Evolutionary conservation across 2,888 invertebrate species (phyloP), one percentile per base, ranked within the genome.

Genomic region (Sphinx pinastri): DNA sequence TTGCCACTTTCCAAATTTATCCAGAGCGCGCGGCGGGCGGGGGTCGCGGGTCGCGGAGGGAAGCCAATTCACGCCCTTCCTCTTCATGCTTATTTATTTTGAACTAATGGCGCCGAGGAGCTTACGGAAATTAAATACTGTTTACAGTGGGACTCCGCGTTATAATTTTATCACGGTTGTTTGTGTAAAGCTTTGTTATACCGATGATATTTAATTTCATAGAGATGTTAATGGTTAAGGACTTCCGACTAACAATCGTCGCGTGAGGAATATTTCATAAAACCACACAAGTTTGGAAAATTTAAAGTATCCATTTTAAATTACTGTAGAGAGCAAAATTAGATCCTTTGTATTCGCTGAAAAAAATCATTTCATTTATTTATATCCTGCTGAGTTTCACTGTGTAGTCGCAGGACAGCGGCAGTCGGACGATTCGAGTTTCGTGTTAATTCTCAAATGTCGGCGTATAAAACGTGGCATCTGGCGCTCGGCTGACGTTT

Each of bases 1-100:
- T 90, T 89, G 87, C 87, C 88, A 88, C 89, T 91, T 88, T 87
- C 88, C 88, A 87, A 91, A 91, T 89, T 89, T 89, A 91, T 89
- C 88, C 86, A 81, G 79, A 74, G 81, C 78, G 74, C 75, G 76
- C 75, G 79, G 72, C 66, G 71, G 70, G 68, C 38, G 71, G 71
- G 57, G 71, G 70, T 66, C 68, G 70, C 49, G 59, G 69, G 72
- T 63, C 51, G 8, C 52, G 31, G 67, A 74, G 82, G 84, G 81
- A 79, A 8, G 86, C 84, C 81, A 79, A 84, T 87, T 84, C 86
- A 84, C 88, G 84, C 88, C 88, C 89, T 86, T 81, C 83, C 84
- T 81, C 81, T 85, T 79, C 80, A 75, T 77, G 82, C 85, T 85
- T 89, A 89, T 91, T 92, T 92, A 91, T 92, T 90, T 90, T 88